Base-by-base conservation (phyloP, 2,797 vertebrate genomes). In the Lycodopsis pacificus region DNA sequence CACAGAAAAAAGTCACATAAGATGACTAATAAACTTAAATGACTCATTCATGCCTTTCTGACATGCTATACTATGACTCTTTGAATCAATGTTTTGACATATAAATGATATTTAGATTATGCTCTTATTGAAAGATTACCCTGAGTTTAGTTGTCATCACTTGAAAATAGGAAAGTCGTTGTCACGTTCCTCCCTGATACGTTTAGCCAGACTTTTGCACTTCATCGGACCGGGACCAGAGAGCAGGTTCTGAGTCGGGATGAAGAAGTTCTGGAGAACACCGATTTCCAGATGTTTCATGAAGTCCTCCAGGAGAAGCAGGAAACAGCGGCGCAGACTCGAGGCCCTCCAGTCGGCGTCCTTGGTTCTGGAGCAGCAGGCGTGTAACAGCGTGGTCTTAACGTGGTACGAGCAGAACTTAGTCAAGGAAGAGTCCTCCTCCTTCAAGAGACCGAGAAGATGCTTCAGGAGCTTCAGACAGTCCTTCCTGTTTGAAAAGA, bases 391-490 rank as follows among this genome's bases (percentile, higher is more conserved):
- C 1, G 87, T 89, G 15, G 93, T 95, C 87, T 95, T 95, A 22
- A 80, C 91, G 1, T 92, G 90, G 73, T 95, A 95, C 15, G 95
- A 95, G 80, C 81, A 94, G 76, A 95, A 93, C 65, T 92, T 89
- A 4, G 80, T 64, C 20, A 93, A 71, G 0, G 79, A 78, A 3
- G 89, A 2, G 19, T 93, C 0, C 0, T 25, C 7, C 20, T 88
- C 77, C 69, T 94, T 93, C 14, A 94, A 79, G 32, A 80, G 74
- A 20, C 73, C n/a, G 15, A 95, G 82, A 34, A 95, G 90, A 71
- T 91, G 81, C 46, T 95, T 95, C 1, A 95, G 83, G 22, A 95
- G 94, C 80, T 94, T 95, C 63, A 95, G 51, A 74, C 93, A 94
- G 9, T 85, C 79, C 65, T 93, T 94, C 6, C 95, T 95, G 77